Evolutionary conservation across 2,888 invertebrate species (phyloP), one percentile per base, ranked within the genome.

Genomic region (Nomada ferruginata): DNA sequence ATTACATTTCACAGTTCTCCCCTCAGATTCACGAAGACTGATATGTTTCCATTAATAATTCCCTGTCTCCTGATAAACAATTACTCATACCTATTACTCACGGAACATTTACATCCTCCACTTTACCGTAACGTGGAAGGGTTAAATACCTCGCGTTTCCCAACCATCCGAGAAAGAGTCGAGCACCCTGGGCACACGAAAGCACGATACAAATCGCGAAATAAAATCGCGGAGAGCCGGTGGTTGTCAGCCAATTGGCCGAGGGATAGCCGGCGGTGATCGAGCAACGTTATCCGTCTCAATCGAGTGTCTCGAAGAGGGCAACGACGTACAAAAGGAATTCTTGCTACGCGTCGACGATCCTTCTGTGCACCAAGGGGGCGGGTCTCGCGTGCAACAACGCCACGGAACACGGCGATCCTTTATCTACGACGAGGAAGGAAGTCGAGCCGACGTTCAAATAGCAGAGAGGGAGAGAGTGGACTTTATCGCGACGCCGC

Each of bases 231-330:
- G 55, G 52, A 75, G 79, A 68, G 61, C 68, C 72, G 66, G 57
- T 83, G 79, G 76, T 84, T 76, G 82, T 76, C 63, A 63, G 61
- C 55, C 84, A 84, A 87, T 90, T 86, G 86, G 66, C 74, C 66
- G 52, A 73, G 81, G 69, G 80, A 85, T 80, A 81, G 76, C 83
- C 83, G 69, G 68, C 78, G 84, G 83, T 83, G 83, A 85, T 85
- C 85, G 83, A 85, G 81, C 86, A 83, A 84, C 83, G 87, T 89
- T 89, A 90, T 89, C 88, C 80, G 76, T 85, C 85, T 88, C 85
- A 86, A 90, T 90, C 90, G 87, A 84, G 85, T 82, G 83, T 85
- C 83, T 55, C 68, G 57, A 72, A 77, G 29, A 66, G 52, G 10
- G 53, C 57, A 50, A 20, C 42, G 64, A 69, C 50, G 66, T 76